phyloP scores from a whole-genome alignment of 1,140 invertebrate genomes.

The Drosophila sp. region DNA sequence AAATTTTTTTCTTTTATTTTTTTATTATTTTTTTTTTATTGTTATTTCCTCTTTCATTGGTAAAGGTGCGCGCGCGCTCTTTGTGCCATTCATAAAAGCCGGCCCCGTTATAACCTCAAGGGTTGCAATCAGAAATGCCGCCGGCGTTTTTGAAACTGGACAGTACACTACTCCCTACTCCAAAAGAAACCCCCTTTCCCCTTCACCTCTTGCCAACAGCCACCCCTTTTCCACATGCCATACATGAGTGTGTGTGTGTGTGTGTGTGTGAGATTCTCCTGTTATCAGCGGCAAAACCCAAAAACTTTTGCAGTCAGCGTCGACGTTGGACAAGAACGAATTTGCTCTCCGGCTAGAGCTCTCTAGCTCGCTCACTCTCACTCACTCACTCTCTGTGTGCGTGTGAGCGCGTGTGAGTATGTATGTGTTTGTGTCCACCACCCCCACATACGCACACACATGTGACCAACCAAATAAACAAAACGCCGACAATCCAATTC shows the following conservation, averaged over 20 bases:
- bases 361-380: conserved; percentile 34
- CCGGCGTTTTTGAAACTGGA: conserved; percentile 17
- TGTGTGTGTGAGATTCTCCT: conserved; percentile 8
- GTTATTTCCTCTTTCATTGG: conserved; percentile 12
- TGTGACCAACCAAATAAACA: conserved; percentile 74
- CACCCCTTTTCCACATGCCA: background rate
- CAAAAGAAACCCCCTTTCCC: background rate
- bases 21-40: conserved; percentile 15
- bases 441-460: conserved; percentile 64
- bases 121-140: conserved; percentile 22
- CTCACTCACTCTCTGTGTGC: conserved; percentile 37
- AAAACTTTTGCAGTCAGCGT: conserved; percentile 11
- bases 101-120: conserved; percentile 3
- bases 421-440: conserved; percentile 55
- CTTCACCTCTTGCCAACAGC: background rate
- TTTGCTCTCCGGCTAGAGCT: conserved; percentile 10
- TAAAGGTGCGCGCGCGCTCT: conserved; percentile 52
- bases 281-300: conserved; percentile 22
- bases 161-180: conserved; percentile 6
- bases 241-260: conserved; percentile 11
- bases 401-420: conserved; percentile 15
- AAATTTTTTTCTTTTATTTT: conserved; percentile 28
- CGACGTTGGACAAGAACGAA: background rate
- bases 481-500: conserved; percentile 33
- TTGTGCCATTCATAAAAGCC: conserved; percentile 8